phyloP scores from a whole-genome alignment of 2,797 vertebrate species.

The Mormyrus hasselquistii region DNA sequence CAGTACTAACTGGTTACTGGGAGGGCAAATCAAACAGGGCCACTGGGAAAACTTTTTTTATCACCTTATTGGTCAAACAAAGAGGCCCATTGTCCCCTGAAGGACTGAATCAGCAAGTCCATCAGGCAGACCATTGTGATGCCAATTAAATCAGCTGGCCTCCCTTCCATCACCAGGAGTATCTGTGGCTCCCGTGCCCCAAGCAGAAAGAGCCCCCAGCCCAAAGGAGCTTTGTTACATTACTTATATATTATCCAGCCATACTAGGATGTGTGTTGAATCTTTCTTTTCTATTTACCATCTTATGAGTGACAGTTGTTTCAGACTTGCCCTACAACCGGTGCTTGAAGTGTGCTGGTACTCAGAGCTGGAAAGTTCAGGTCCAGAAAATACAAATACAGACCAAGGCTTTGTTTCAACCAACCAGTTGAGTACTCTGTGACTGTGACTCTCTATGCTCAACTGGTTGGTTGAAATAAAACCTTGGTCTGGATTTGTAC shows the following conservation, averaged over 20 bases:
- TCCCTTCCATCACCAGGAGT: slow-evolving; percentile 12
- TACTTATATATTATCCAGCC: not conserved
- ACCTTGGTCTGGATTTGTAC: not conserved
- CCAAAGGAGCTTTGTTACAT: not conserved
- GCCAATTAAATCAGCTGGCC: slow-evolving; percentile 28
- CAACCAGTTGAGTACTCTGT: not conserved
- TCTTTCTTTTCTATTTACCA: not conserved
- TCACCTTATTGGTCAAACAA: slow-evolving; percentile 42
- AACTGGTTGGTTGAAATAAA: too few species aligned
- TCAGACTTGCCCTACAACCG: not conserved
- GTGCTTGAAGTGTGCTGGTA: not conserved
- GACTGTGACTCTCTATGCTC: too few species aligned
- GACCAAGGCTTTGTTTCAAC: not conserved
- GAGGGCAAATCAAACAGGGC: slow-evolving; percentile 31
- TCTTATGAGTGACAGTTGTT: not conserved
- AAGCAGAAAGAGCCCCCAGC: not conserved
- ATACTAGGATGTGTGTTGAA: not conserved
- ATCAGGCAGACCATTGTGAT: slow-evolving; percentile 31
- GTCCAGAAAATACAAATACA: not conserved
- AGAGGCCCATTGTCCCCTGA: slow-evolving; percentile 36
- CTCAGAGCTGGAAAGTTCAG: not conserved
- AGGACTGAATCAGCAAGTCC: slow-evolving; percentile 38
- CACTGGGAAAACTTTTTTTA: slow-evolving; percentile 39
- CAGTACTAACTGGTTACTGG: slow-evolving; percentile 12
- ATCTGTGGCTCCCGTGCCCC: not conserved